A percentile compares a stretch with the other conserved stretches of the same genome.
phyloP scores from a whole-genome alignment of 1,140 invertebrate species.

The Drosophila funebris region DNA sequence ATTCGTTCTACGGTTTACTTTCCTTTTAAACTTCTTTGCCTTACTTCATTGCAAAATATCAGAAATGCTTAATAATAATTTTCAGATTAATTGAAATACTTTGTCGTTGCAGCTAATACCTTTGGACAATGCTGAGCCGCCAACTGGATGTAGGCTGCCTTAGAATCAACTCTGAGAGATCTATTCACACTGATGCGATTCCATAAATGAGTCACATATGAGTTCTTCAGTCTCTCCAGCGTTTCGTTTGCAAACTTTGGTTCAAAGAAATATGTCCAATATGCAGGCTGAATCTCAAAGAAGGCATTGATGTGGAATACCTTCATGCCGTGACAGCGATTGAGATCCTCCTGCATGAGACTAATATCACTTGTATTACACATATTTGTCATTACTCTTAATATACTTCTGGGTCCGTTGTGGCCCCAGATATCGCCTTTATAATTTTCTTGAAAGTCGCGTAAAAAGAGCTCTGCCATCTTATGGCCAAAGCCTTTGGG shows the following conservation, averaged over 20 bases:
- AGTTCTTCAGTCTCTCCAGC: background rate
- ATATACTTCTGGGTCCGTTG: background rate
- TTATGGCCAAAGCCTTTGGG: background rate
- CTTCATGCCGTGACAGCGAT: background rate
- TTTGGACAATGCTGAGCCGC: constrained; percentile 1
- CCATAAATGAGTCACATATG: constrained; percentile 7
- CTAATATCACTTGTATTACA: background rate
- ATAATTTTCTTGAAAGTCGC: background rate
- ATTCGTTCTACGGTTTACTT: too few relatives aligned
- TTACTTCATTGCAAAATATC: too few relatives aligned
- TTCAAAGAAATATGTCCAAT: constrained; percentile 6
- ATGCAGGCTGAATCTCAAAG: background rate
- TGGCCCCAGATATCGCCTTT: constrained; percentile 83
- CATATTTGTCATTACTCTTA: background rate
- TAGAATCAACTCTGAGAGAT: background rate
- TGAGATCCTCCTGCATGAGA: background rate
- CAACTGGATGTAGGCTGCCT: constrained; percentile 11
- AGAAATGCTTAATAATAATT: too few relatives aligned
- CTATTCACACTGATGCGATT: background rate
- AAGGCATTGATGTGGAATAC: background rate
- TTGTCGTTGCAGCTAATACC: background rate
- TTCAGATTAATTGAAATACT: background rate
- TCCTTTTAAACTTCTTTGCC: too few relatives aligned
- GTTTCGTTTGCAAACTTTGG: background rate
- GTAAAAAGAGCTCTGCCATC: background rate